phyloP scores from a whole-genome alignment of 2,113 vertebrate genomes.

The Oncorhynchus clarkii region DNA sequence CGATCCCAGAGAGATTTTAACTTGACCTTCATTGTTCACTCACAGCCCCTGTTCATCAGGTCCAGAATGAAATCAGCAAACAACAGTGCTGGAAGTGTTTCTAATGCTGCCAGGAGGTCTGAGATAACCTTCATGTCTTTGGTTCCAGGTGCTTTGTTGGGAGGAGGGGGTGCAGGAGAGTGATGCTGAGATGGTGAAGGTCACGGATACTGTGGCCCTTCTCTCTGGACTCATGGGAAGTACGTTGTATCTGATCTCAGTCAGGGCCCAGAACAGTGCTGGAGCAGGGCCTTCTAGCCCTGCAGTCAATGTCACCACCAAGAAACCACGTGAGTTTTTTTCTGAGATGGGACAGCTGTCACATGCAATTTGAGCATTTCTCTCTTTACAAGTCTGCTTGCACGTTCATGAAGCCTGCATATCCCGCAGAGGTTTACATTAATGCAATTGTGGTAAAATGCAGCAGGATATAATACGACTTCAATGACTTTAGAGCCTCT shows the following conservation, averaged over 20 bases:
- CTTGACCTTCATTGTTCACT: constrained; percentile 35
- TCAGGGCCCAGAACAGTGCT: constrained; percentile 85
- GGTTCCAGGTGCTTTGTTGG: constrained; percentile 83
- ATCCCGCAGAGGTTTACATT: too few species aligned
- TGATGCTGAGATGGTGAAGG: constrained; percentile 74
- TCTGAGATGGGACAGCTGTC: not conserved
- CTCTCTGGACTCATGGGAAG: constrained; percentile 82
- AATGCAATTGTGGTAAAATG: too few species aligned
- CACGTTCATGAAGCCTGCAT: too few species aligned
- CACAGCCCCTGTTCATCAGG: constrained; percentile 26
- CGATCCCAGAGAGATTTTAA: not conserved
- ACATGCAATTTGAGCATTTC: not conserved
- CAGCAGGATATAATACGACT: too few species aligned
- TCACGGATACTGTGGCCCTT: constrained; percentile 73
- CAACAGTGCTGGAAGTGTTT: constrained; percentile 2
- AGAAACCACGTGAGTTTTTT: constrained; percentile 85
- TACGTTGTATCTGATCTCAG: constrained; percentile 79
- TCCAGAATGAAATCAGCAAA: constrained; percentile 19
- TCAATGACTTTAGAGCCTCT: too few species aligned
- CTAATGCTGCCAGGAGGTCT: not conserved
- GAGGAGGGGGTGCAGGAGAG: constrained; percentile 79
- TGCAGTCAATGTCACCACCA: constrained; percentile 83
- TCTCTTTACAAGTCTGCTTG: not conserved
- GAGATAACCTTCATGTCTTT: constrained; percentile 10
- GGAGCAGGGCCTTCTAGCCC: constrained; percentile 83